Conservation (phyloP, 2,797 vertebrate genomes). For the Parauchenoglanis punctatus region DNA sequence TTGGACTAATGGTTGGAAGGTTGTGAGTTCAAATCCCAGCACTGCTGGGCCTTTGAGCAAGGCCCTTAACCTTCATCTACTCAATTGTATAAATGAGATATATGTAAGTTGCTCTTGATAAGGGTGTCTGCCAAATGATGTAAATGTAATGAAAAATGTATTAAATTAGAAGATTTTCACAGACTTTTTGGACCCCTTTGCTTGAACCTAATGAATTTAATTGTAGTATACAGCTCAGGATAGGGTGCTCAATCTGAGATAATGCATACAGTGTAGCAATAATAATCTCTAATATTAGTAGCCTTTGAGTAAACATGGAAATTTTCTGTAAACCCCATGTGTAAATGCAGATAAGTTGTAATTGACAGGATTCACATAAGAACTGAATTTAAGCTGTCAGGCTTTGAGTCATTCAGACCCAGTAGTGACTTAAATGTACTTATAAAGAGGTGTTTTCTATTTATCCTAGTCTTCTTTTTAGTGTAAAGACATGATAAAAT, state of each 20-base stretch:
- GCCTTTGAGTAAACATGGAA: neutral
- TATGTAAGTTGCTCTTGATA: too few species aligned
- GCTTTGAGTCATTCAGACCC: neutral
- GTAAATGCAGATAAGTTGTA: neutral
- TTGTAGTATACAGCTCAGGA: slow-evolving; percentile 17
- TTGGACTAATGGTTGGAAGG: too few species aligned
- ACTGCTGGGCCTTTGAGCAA: too few species aligned
- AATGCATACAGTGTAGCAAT: slow-evolving; percentile 36
- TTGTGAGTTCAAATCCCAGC: too few species aligned
- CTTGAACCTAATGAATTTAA: slow-evolving; percentile 29
- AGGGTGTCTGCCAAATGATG: too few species aligned
- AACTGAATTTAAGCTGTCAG: neutral
- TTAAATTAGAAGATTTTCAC: neutral
- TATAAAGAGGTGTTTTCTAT: neutral
- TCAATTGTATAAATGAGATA: too few species aligned
- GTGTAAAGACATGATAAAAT: neutral
- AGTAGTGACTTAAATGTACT: neutral
- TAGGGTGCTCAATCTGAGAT: neutral
- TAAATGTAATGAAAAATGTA: too few species aligned
- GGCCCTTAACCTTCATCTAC: too few species aligned
- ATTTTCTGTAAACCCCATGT: neutral
- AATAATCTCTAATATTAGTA: neutral
- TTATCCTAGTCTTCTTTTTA: neutral
- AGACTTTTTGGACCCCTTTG: neutral
- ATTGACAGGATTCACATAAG: neutral